Evolutionary conservation across 2,888 invertebrate genomes (phyloP), one percentile per base, ranked within the genome.

Genomic region (Geotrupes spiniger): DNA sequence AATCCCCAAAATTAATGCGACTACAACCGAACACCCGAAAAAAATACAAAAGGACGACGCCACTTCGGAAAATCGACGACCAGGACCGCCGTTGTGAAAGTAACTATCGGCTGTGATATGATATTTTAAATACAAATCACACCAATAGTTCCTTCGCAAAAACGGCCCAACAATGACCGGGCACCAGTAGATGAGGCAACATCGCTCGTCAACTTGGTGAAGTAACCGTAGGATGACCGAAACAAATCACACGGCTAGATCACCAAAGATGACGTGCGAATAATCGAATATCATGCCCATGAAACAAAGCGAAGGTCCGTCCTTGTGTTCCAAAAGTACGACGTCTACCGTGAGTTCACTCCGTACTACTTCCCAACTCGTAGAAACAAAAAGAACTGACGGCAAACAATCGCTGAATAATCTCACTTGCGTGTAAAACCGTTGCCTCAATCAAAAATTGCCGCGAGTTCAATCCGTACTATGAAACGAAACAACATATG

Each of bases 61-160:
- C 21, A 4, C 14, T 36, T 14, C 26, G 10, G 9, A 37, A 11
- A 9, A n/a, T 48, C 6, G 48, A 40, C 29, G 48, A 26, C 36
- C 16, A 29, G 11, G 36, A 49, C 51, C 40, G 53, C 54, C 60
- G 57, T 58, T 51, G 53, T 69, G 60, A 31, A 70, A 71, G 71
- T 68, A 68, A 69, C 71, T 71, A 70, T 66, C 67, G 72, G 71
- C 71, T 71, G 72, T 71, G 71, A 72, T 72, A 72, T 70, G 71
- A 57, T 40, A n/a, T n/a, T n/a, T 52, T 39, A 54, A 60, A 62
- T 39, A 52, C 68, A 69, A 59, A 64, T 62, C 69, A 70, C 70
- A 63, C 67, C 70, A 68, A 60, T 66, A 71, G 71, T 67, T 68
- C 66, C 72, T 63, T 63, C 49, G 63, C 58, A 60, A 62, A 53